Conservation (phyloP, 2,797 vertebrate genomes). For the Pangasius macronema region DNA sequence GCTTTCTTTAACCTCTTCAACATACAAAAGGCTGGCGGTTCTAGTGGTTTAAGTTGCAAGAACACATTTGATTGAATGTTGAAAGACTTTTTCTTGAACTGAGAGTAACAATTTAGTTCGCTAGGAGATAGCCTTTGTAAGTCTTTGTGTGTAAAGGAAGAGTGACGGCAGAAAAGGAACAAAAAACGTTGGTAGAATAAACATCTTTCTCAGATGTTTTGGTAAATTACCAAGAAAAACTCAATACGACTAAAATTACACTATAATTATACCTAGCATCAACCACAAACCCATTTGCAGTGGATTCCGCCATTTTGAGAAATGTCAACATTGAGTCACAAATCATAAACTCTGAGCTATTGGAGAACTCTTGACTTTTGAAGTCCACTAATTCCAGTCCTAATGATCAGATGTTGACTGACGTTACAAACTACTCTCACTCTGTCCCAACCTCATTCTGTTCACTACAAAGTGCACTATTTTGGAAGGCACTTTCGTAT, state of each 20-base stretch:
- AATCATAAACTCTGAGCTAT: not conserved
- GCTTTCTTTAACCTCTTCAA: not conserved
- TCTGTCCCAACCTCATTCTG: not conserved
- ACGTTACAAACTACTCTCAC: not conserved
- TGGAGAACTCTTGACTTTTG: not conserved
- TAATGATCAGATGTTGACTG: not conserved
- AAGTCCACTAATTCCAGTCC: not conserved
- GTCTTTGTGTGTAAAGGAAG: not conserved
- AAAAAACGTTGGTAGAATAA: not conserved
- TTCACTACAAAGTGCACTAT: not conserved
- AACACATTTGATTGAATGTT: not conserved
- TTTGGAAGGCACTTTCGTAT: not conserved
- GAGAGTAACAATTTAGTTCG: not conserved
- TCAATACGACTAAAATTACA: not conserved
- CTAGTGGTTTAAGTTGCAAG: not conserved
- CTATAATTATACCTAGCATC: conserved; percentile 6
- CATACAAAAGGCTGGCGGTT: not conserved
- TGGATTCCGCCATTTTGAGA: not conserved
- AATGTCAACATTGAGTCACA: conserved; percentile 11
- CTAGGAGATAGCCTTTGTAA: not conserved
- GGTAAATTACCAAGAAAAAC: not conserved
- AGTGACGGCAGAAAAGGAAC: not conserved
- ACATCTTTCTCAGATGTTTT: not conserved
- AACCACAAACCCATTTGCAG: not conserved
- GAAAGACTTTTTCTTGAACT: not conserved